These are phyloP conservation scores for Ophion obscuratus DNA, from an alignment of 2,888 invertebrate genomes.

Conservation along the genomic window DNA sequence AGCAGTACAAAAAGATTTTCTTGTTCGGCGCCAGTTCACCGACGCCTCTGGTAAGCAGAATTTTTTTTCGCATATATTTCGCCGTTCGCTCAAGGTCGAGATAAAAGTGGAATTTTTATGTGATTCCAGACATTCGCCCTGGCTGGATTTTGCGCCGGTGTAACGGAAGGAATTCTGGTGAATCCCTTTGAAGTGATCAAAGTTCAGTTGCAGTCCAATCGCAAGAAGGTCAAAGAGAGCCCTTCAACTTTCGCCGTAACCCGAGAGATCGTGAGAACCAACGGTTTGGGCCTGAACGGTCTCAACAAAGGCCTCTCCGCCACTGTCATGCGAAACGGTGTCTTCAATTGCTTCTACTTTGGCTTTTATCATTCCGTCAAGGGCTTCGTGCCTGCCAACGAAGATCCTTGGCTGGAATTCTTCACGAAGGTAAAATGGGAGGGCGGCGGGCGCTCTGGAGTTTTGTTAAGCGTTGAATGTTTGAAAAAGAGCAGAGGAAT, in stretches of 20 bases:
- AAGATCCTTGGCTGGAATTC: conserved; percentile 90
- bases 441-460: background rate
- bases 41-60: conserved; percentile 89
- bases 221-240: conserved; percentile 86
- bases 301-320: conserved; percentile 95
- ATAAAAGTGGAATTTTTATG: background rate
- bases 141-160: conserved; percentile 94
- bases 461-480: background rate
- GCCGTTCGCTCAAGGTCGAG: background rate
- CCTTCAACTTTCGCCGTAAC: conserved; percentile 93
- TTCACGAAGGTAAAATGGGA: conserved; percentile 86
- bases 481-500: background rate
- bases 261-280: conserved; percentile 89
- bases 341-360: conserved; percentile 97
- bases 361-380: conserved; percentile 97
- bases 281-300: conserved; percentile 92
- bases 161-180: conserved; percentile 95
- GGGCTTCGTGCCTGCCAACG: conserved; percentile 88
- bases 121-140: conserved; percentile 91
- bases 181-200: conserved; percentile 99
- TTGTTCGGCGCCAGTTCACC: conserved; percentile 91
- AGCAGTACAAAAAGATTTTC: conserved; percentile 95
- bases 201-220: conserved; percentile 93
- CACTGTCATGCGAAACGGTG: conserved; percentile 94
- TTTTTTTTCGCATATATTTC: background rate